Percentiles rank a stretch among this genome's conserved stretches.
phyloP scores from a whole-genome alignment of 2,113 vertebrate species.

The Platysternon megacephalum region DNA sequence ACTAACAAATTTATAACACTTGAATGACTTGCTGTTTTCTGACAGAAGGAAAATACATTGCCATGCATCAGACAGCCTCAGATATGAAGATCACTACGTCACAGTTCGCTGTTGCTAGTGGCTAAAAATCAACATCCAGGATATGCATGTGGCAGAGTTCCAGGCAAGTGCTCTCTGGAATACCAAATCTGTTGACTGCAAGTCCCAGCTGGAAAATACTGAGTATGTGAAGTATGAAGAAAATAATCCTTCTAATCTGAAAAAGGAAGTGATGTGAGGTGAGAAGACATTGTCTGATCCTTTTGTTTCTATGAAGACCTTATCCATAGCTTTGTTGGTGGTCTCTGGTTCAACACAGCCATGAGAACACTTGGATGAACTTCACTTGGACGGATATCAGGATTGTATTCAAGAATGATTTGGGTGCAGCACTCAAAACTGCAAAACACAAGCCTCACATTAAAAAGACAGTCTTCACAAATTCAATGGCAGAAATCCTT shows the following conservation, averaged over 20 bases:
- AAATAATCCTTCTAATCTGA: not conserved
- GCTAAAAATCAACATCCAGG: not conserved
- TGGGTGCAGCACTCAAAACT: not conserved
- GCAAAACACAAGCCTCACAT: not conserved
- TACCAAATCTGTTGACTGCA: not conserved
- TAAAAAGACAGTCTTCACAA: not conserved
- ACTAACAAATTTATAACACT: not conserved
- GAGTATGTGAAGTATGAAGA: not conserved
- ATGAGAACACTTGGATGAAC: not conserved
- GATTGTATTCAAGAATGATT: not conserved
- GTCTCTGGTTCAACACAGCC: not conserved
- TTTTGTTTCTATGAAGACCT: not conserved
- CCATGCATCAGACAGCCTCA: fast-evolving
- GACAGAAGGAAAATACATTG: not conserved
- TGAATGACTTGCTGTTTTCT: not conserved
- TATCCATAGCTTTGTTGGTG: fast-evolving
- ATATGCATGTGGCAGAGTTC: not conserved
- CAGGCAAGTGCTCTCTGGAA: not conserved
- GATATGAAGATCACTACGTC: not conserved
- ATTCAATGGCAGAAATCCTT: slow-evolving; percentile 56
- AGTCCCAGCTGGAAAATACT: not conserved
- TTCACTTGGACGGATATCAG: fast-evolving
- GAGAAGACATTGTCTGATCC: not conserved
- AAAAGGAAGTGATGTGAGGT: fast-evolving
- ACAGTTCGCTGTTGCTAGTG: not conserved